phyloP scores from a whole-genome alignment of 2,888 invertebrate genomes.

The Erebia palarica region DNA sequence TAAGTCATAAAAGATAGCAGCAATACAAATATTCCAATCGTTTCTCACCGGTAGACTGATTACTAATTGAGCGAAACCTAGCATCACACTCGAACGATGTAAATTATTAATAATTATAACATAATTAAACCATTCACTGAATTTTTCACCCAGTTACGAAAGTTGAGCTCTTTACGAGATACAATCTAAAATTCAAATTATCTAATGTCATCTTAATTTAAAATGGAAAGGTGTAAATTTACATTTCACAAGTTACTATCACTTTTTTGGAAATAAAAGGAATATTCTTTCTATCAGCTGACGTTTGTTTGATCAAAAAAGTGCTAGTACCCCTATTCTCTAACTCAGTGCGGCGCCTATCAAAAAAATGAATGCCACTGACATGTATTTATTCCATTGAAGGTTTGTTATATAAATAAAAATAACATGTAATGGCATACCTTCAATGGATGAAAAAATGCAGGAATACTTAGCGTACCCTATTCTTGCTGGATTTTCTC shows the following conservation, averaged over 20 bases:
- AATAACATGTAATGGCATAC: too few relatives aligned
- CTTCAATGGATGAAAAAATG: too few relatives aligned
- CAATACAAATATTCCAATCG: not conserved
- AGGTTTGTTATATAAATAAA: not conserved
- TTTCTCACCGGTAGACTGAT: constrained; percentile 7
- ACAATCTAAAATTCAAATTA: constrained; percentile 9
- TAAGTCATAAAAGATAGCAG: too few relatives aligned
- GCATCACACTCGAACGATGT: not conserved
- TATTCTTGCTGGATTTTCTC: too few relatives aligned
- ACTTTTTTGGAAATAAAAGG: constrained; percentile 1
- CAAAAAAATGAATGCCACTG: not conserved
- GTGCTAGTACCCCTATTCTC: too few relatives aligned
- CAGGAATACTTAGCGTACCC: too few relatives aligned
- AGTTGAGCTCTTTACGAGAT: not conserved
- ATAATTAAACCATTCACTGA: not conserved
- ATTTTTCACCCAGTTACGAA: not conserved
- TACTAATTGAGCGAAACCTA: not conserved
- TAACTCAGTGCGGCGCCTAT: too few relatives aligned
- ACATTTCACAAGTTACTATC: not conserved
- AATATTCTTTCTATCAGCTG: not conserved
- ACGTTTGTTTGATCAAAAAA: too few relatives aligned
- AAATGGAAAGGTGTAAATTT: constrained; percentile 9
- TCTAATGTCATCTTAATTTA: constrained; percentile 7
- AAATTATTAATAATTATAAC: not conserved
- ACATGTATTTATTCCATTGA: not conserved